A percentile compares a stretch with the other conserved stretches of the same genome.
Evolutionary conservation across 2,797 vertebrate genomes (phyloP).

Genomic region (Oreochromis mossambicus): DNA sequence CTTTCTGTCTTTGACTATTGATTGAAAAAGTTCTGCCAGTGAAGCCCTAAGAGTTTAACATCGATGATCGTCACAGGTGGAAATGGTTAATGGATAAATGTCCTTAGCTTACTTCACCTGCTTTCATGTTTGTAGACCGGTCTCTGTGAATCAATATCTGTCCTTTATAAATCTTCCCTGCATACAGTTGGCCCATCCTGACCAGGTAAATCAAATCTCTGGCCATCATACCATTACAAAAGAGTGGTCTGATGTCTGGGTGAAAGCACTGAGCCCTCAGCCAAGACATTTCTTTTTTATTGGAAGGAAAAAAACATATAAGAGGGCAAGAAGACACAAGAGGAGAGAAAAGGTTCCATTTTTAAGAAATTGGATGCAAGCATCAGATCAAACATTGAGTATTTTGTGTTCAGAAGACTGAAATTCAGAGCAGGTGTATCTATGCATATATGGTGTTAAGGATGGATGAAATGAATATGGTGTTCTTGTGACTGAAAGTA

Average conservation of each 20-base stretch:
- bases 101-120: slow-evolving; percentile 10
- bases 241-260: slow-evolving; percentile 32
- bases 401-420: neutral
- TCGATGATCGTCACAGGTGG: neutral
- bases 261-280: neutral
- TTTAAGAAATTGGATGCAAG: neutral
- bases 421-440: neutral
- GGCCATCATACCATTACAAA: slow-evolving; percentile 42
- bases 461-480: neutral
- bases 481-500: neutral
- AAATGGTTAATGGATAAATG: slow-evolving; percentile 27
- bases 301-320: neutral
- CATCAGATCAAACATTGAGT: neutral
- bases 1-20: neutral
- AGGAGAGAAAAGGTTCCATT: neutral
- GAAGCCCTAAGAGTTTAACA: slow-evolving; percentile 1
- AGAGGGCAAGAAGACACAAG: neutral
- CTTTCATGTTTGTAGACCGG: slow-evolving; percentile 18
- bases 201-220: slow-evolving; percentile 43
- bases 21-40: neutral
- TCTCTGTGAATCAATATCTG: slow-evolving; percentile 40
- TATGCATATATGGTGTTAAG: neutral
- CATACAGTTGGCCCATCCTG: neutral
- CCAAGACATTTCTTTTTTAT: slow-evolving; percentile 19
- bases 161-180: slow-evolving; percentile 27